Conservation (phyloP, 2,797 vertebrate genomes). For the Vultur gryphus region DNA sequence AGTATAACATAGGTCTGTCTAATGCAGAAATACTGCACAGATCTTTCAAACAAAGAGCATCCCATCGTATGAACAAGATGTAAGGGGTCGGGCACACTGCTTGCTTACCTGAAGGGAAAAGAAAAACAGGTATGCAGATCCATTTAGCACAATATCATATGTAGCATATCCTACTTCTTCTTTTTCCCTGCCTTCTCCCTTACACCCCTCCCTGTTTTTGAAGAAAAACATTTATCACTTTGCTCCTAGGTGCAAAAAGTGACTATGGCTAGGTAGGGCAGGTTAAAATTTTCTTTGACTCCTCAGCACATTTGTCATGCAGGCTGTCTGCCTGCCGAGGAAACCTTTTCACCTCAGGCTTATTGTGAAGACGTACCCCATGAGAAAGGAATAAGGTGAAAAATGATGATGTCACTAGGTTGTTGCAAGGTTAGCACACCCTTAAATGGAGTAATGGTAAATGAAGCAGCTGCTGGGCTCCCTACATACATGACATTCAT, state of each 20-base stretch:
- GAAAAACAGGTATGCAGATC: not conserved
- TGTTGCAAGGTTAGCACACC: conserved; percentile 93
- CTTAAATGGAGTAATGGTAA: conserved; percentile 82
- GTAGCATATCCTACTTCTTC: not conserved
- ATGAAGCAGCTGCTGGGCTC: conserved; percentile 66
- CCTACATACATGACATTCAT: conserved; percentile 48
- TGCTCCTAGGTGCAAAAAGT: conserved; percentile 50
- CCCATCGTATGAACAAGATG: not conserved
- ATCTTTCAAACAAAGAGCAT: not conserved
- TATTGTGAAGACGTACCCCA: conserved; percentile 70
- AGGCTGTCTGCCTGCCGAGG: conserved; percentile 55
- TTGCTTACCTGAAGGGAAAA: not conserved
- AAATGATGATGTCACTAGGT: conserved; percentile 85
- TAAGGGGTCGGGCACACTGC: not conserved
- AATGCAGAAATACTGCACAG: not conserved
- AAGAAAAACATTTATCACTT: conserved; percentile 54
- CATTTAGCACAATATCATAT: not conserved
- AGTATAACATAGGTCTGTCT: not conserved
- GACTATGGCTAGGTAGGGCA: conserved; percentile 43
- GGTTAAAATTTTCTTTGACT: conserved; percentile 72
- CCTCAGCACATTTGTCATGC: conserved; percentile 66
- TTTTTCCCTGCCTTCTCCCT: not conserved
- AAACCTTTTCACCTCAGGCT: conserved; percentile 78
- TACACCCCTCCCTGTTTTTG: not conserved
- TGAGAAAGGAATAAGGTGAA: conserved; percentile 79